These are phyloP conservation scores for Scytalopus superciliaris DNA, from an alignment of 2,113 vertebrate species.

Conservation along the genomic window DNA sequence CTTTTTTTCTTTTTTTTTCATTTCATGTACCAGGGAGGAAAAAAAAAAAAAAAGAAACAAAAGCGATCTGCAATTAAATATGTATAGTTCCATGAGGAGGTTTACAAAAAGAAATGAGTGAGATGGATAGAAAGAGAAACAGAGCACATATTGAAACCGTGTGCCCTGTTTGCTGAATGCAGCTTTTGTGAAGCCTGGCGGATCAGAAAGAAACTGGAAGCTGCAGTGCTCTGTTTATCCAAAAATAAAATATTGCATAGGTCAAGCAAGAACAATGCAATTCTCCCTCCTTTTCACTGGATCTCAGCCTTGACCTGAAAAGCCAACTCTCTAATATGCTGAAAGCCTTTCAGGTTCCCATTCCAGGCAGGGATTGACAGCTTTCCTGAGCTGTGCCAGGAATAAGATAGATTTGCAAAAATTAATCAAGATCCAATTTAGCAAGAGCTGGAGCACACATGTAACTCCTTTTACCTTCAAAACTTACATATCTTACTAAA, in stretches of 20 bases:
- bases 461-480: neutral
- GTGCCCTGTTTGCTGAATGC: slow-evolving; percentile 47
- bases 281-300: neutral
- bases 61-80: neutral
- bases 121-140: neutral
- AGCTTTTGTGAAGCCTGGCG: slow-evolving; percentile 8
- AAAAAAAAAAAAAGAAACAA: neutral
- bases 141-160: neutral
- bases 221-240: slow-evolving; percentile 38
- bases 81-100: neutral
- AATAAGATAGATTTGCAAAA: slow-evolving; percentile 24
- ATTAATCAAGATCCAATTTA: slow-evolving; percentile 37
- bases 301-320: slow-evolving; percentile 40
- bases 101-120: neutral
- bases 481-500: neutral
- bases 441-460: neutral
- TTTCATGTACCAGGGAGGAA: neutral
- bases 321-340: slow-evolving; percentile 2
- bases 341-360: slow-evolving; percentile 15
- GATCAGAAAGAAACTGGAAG: slow-evolving; percentile 27
- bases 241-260: slow-evolving; percentile 62
- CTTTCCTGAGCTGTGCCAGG: neutral
- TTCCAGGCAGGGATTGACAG: neutral
- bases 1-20: neutral
- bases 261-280: slow-evolving; percentile 51